These are phyloP conservation scores for Botia kubotai DNA, from an alignment of 2,797 vertebrate genomes.

Conservation along the genomic window DNA sequence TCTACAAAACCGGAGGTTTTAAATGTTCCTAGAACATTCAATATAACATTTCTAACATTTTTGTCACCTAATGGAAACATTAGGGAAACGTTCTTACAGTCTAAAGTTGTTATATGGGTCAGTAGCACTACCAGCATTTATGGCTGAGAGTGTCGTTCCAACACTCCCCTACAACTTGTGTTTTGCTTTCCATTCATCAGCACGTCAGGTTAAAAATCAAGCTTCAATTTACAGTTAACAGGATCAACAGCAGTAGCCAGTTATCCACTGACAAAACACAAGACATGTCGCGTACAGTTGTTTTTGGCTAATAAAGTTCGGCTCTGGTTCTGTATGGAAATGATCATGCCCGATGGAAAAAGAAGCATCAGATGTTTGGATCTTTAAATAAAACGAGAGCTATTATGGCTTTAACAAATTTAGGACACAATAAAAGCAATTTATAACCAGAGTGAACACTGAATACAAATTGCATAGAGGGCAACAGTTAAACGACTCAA, in stretches of 20 bases:
- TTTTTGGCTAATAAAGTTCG: constrained; percentile 11
- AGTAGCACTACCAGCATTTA: neutral
- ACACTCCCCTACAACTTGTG: neutral
- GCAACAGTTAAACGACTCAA: constrained; percentile 2
- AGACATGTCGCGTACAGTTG: neutral
- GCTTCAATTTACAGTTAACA: neutral
- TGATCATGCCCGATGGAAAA: neutral
- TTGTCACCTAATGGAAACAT: too few species aligned
- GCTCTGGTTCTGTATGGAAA: constrained; percentile 13
- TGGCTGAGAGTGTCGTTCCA: neutral
- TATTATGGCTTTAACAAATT: constrained; percentile 3
- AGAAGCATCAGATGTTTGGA: neutral
- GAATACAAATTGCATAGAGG: constrained; percentile 14
- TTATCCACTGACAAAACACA: constrained; percentile 15
- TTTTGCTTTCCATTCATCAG: neutral
- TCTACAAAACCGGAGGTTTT: too few species aligned
- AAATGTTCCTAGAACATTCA: too few species aligned
- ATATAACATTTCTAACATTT: too few species aligned
- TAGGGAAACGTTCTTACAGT: too few species aligned
- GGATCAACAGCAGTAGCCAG: constrained; percentile 14
- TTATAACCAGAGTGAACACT: neutral
- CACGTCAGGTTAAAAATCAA: neutral
- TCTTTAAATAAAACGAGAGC: neutral
- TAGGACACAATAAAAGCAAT: constrained; percentile 8
- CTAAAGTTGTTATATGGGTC: too few species aligned